These are phyloP conservation scores for Pyrgilauda ruficollis DNA, from an alignment of 2,113 vertebrate genomes.

Conservation along the genomic window DNA sequence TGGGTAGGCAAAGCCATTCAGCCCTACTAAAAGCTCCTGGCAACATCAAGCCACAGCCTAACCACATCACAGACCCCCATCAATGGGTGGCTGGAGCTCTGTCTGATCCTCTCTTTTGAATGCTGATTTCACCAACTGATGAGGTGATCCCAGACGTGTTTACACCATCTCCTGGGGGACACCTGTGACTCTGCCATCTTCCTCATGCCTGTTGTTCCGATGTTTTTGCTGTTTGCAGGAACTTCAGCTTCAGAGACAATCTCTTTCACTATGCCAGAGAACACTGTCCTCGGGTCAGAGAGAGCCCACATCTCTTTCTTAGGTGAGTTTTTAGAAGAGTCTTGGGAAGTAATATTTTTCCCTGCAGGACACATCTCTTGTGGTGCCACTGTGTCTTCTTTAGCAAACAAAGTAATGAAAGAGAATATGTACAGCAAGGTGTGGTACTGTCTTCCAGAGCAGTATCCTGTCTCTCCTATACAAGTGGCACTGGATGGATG, in stretches of 20 bases:
- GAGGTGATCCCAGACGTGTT: background rate
- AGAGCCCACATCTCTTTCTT: constrained; percentile 76
- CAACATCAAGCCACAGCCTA: background rate
- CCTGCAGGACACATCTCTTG: background rate
- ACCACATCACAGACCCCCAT: background rate
- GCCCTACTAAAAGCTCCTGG: background rate
- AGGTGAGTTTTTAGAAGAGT: constrained; percentile 56
- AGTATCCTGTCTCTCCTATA: background rate
- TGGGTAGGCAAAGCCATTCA: background rate
- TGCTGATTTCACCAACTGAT: background rate
- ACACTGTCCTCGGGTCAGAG: constrained; percentile 74
- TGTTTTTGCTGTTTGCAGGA: constrained; percentile 25
- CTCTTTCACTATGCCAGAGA: constrained; percentile 68
- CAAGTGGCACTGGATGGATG: background rate
- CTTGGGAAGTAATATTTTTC: background rate
- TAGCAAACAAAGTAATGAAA: background rate
- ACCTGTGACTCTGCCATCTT: background rate
- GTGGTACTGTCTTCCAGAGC: background rate
- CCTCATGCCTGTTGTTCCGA: background rate
- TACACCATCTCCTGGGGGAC: background rate
- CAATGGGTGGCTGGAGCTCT: background rate
- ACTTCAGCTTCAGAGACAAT: constrained; percentile 45
- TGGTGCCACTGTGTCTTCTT: background rate
- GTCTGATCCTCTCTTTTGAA: background rate
- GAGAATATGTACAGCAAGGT: background rate